A percentile compares a stretch with the other conserved stretches of the same genome.
Evolutionary conservation across 2,888 invertebrate species (phyloP).

Genomic region (Apodemia zela): DNA sequence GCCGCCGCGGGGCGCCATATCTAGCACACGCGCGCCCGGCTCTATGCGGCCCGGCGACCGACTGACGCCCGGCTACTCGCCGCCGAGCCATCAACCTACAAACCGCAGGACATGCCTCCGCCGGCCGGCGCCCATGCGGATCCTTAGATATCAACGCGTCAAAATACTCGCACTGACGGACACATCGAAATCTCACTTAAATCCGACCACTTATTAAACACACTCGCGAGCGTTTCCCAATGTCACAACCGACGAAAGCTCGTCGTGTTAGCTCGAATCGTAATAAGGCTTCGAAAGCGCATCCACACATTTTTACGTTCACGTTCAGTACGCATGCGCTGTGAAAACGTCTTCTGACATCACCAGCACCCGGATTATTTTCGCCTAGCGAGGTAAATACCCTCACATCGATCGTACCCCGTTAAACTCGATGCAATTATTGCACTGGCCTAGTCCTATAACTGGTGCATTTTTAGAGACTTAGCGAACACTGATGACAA

Average conservation of each 20-base stretch:
- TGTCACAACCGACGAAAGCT: slow-evolving; percentile 37
- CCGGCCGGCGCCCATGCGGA: slow-evolving; percentile 37
- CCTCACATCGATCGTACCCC: slow-evolving; percentile 78
- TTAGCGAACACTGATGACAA: not conserved
- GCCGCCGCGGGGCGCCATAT: slow-evolving; percentile 77
- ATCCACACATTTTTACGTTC: slow-evolving; percentile 43
- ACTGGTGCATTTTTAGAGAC: slow-evolving; percentile 51
- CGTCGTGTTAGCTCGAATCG: slow-evolving; percentile 37
- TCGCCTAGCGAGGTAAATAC: slow-evolving; percentile 79
- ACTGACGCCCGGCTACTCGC: slow-evolving; percentile 54
- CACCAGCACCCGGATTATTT: slow-evolving; percentile 79
- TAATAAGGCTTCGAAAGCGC: slow-evolving; percentile 44
- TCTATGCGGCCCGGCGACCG: slow-evolving; percentile 72
- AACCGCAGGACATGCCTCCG: slow-evolving; percentile 39
- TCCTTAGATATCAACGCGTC: slow-evolving; percentile 32
- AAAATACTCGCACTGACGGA: slow-evolving; percentile 29
- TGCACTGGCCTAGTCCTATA: slow-evolving; percentile 71
- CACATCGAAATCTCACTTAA: slow-evolving; percentile 27
- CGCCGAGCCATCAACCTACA: slow-evolving; percentile 42
- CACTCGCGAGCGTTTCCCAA: slow-evolving; percentile 32
- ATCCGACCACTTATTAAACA: slow-evolving; percentile 29
- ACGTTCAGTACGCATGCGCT: slow-evolving; percentile 39
- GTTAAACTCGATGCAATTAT: slow-evolving; percentile 79
- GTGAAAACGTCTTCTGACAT: slow-evolving; percentile 60
- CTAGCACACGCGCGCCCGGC: slow-evolving; percentile 66